Evolutionary conservation across 2,113 vertebrate species (phyloP).

Genomic region (Nibea albiflora): DNA sequence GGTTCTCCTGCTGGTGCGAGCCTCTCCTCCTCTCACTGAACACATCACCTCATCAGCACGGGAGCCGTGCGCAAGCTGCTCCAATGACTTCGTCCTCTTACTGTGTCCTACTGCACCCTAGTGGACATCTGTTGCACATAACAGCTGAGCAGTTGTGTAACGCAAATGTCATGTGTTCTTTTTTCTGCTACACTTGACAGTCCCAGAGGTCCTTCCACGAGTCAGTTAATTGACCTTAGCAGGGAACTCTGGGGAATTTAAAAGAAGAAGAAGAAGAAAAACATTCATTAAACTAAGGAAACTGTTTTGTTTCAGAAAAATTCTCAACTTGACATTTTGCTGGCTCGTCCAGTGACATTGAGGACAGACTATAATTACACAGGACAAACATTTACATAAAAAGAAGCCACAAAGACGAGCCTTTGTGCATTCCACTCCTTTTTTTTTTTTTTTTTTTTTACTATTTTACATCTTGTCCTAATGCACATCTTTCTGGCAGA

Average conservation of each 20-base stretch:
- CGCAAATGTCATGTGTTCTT: not conserved
- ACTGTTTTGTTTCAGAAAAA: too few species aligned
- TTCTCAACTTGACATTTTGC: too few species aligned
- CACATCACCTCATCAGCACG: conserved; percentile 9
- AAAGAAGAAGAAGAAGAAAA: too few species aligned
- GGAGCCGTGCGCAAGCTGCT: not conserved
- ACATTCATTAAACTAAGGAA: too few species aligned
- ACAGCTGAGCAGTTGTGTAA: not conserved
- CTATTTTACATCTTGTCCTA: too few species aligned
- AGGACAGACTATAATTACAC: too few species aligned
- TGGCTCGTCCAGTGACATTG: too few species aligned
- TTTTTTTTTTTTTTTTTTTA: not conserved
- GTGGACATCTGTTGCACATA: not conserved
- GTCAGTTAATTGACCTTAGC: not conserved
- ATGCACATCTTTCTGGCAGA: not conserved
- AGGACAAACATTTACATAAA: not conserved
- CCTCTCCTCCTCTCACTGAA: not conserved
- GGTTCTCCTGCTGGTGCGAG: not conserved
- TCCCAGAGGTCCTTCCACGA: not conserved
- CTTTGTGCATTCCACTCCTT: not conserved
- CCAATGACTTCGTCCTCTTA: not conserved
- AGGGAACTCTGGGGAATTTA: too few species aligned
- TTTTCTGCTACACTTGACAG: not conserved
- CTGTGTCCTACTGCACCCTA: conserved; percentile 47
- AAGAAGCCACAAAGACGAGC: not conserved